Conservation (phyloP, 2,113 vertebrate genomes). For the Hystrix cristata region DNA sequence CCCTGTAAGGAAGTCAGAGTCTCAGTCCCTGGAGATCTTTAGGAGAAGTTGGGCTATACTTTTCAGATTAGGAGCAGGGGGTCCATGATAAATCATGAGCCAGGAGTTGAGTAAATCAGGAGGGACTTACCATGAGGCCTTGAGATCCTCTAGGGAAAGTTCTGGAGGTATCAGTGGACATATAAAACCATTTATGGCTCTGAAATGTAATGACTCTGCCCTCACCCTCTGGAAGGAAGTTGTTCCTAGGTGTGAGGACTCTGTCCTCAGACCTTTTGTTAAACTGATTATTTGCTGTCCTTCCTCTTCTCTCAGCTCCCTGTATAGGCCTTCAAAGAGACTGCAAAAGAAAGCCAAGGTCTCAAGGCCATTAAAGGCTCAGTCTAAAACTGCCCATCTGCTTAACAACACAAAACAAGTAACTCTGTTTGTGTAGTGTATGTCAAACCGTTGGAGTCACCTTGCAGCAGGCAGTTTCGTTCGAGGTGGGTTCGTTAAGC, state of each 20-base stretch:
- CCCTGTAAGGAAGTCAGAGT: not conserved
- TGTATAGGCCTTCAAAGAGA: not conserved
- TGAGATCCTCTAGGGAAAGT: not conserved
- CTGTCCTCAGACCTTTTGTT: not conserved
- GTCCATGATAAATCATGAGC: not conserved
- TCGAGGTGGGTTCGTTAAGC: not conserved
- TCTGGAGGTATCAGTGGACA: rapidly evolving
- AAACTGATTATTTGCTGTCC: not conserved
- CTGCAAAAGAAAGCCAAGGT: not conserved
- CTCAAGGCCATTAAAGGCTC: not conserved
- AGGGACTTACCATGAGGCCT: not conserved
- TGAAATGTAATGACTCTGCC: not conserved
- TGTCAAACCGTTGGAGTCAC: not conserved
- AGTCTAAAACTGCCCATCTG: not conserved
- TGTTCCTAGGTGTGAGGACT: not conserved
- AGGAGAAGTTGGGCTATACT: not conserved
- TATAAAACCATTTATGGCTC: not conserved
- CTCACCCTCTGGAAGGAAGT: not conserved
- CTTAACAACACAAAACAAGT: not conserved
- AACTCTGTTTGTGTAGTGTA: not conserved
- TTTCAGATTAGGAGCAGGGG: not conserved
- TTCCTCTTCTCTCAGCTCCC: not conserved
- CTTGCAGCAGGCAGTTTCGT: not conserved
- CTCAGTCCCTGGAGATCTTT: not conserved
- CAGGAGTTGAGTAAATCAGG: not conserved